A percentile compares a stretch with the other conserved stretches of the same genome.
phyloP scores from a whole-genome alignment of 2,113 vertebrate genomes.

The Oncorhynchus keta region DNA sequence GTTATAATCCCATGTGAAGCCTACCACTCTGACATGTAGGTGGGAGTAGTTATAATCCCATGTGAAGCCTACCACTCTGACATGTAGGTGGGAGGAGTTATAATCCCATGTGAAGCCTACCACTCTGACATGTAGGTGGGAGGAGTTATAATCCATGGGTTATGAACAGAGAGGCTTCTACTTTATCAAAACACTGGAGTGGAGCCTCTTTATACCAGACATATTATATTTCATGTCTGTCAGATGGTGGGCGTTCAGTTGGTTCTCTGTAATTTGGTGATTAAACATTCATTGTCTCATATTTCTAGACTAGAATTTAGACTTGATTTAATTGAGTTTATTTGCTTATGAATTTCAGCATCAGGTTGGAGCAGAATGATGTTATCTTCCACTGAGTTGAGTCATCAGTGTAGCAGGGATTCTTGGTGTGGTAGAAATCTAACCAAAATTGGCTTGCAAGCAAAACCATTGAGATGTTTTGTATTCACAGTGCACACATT shows the following conservation, averaged over 20 bases:
- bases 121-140: too few relatives aligned
- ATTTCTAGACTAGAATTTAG: constrained; percentile 45
- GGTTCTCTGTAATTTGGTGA: constrained; percentile 48
- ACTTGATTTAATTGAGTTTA: constrained; percentile 39
- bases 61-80: too few relatives aligned
- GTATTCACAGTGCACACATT: too few relatives aligned
- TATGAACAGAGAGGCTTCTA: constrained; percentile 28
- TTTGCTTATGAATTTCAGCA: constrained; percentile 37
- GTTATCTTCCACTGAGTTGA: constrained; percentile 23
- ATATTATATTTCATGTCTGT: constrained; percentile 25
- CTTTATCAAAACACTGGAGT: constrained; percentile 28
- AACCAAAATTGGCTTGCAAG: not conserved
- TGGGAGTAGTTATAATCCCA: too few relatives aligned
- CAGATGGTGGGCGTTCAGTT: constrained; percentile 23
- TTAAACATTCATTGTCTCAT: constrained; percentile 38
- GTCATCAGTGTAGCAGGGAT: constrained; percentile 34
- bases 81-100: too few relatives aligned
- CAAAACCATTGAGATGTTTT: constrained; percentile 25
- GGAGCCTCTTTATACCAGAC: constrained; percentile 10
- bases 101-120: too few relatives aligned
- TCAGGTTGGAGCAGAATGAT: constrained; percentile 49
- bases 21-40: too few relatives aligned
- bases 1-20: too few relatives aligned
- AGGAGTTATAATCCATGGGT: constrained; percentile 27
- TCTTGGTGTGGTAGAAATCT: not conserved